These are phyloP conservation scores for Thymelicus lineola DNA, from an alignment of 2,888 invertebrate species.

Conservation along the genomic window DNA sequence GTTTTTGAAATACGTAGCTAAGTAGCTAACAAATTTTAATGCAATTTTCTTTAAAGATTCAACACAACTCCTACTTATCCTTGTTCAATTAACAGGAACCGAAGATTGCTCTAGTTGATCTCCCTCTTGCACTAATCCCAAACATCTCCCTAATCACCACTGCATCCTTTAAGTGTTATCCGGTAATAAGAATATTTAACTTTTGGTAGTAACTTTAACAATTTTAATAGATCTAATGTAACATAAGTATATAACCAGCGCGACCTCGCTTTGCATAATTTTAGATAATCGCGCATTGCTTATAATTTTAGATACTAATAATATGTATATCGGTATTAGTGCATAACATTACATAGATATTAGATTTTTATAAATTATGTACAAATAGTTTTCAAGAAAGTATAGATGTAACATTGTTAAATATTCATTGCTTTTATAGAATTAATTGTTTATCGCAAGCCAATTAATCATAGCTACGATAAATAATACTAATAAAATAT, in stretches of 20 bases:
- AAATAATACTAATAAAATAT: constrained; percentile 9
- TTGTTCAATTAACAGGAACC: constrained; percentile 27
- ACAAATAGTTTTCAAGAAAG: neutral
- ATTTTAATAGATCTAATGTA: neutral
- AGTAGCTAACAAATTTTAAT: too few species aligned
- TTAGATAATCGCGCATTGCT: constrained; percentile 11
- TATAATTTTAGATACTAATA: constrained; percentile 14
- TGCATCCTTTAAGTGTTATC: constrained; percentile 11
- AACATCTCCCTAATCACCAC: constrained; percentile 12
- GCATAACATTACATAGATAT: constrained; percentile 20
- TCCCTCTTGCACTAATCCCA: constrained; percentile 26
- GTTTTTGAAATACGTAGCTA: too few species aligned
- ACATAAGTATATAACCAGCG: neutral
- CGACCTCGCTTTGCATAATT: constrained; percentile 8
- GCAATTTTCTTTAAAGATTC: neutral
- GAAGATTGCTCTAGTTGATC: constrained; percentile 23
- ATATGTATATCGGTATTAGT: constrained; percentile 24
- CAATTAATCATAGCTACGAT: constrained; percentile 11
- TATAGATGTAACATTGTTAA: neutral
- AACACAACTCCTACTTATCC: neutral
- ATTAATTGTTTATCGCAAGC: neutral
- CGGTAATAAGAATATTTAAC: constrained; percentile 10
- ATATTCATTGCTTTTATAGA: neutral
- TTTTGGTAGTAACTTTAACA: neutral
- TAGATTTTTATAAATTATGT: neutral